These are phyloP conservation scores for Bugula neritina DNA, from an alignment of 2,888 invertebrate species.

Conservation along the genomic window DNA sequence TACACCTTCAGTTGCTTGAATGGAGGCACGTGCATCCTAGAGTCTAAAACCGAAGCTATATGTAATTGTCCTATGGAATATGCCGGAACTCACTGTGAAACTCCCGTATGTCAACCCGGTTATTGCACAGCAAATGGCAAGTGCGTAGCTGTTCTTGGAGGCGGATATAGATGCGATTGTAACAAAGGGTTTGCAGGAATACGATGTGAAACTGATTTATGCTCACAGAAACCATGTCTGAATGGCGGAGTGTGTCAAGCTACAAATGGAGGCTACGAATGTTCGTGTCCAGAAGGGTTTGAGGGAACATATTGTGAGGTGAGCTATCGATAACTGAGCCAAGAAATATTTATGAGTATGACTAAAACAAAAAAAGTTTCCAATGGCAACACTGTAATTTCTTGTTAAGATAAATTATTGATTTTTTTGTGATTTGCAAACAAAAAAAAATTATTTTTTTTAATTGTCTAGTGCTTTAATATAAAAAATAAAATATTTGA, in stretches of 20 bases:
- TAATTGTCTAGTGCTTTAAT: too few species aligned
- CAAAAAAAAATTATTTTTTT: too few species aligned
- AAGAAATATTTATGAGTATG: too few species aligned
- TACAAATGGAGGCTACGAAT: slow-evolving; percentile 88
- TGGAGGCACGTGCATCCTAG: not conserved
- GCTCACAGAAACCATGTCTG: not conserved
- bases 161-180: not conserved
- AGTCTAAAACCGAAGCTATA: not conserved
- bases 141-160: not conserved
- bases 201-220: not conserved
- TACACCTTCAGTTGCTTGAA: not conserved
- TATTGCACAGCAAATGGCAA: not conserved
- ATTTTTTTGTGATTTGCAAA: too few species aligned
- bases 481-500: too few species aligned
- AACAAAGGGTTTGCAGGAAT: not conserved
- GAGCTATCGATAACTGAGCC: too few species aligned
- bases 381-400: too few species aligned
- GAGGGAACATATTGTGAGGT: slow-evolving; percentile 85
- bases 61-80: not conserved
- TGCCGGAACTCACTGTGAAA: not conserved
- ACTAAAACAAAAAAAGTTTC: too few species aligned
- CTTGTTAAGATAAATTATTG: too few species aligned
- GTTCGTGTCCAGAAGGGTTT: slow-evolving; percentile 80
- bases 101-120: not conserved
- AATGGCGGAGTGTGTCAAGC: slow-evolving; percentile 56